Evolutionary conservation across 2,888 invertebrate species (phyloP), one percentile per base, ranked within the genome.

Genomic region (Liposcelis brunnea): DNA sequence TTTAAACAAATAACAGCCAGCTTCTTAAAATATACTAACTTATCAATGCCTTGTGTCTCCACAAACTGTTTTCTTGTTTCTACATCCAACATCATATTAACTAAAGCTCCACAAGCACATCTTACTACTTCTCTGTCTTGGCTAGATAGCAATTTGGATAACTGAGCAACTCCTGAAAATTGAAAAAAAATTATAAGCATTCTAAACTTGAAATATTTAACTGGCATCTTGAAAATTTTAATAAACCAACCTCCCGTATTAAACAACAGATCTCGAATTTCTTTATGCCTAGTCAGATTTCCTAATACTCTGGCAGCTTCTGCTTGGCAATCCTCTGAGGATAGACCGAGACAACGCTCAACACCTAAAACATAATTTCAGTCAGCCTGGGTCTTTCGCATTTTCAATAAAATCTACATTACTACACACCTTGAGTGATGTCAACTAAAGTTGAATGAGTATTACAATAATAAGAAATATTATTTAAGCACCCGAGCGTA

Each of bases 251-350:
- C 77, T 50, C 80, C 79, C 21, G 77, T 71, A 40, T 75, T 69
- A 50, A 79, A 71, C 47, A 85, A 69, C 51, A 71, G 73, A 47
- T 72, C 72, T 48, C 80, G 62, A 1, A 77, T 74, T 49, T 68
- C 61, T 58, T 71, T 69, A 18, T 78, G 77, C 35, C 86, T 69
- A 1, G 86, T 81, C 51, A 89, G 64, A 64, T 89, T 89, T 26
- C 86, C 87, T 51, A 85, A 71, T 45, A 86, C 86, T 49, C 87
- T 69, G 54, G 80, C 77, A 18, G 82, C 76, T 65, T 87, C 87
- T 3, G 70, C 62, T 32, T 73, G 61, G 43, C 69, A 69, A 47
- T 73, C 73, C 52, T 66, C 67, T 55, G 64, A 52, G 7, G 40
- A 21, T 8, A 26, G 26, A 26, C 26, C 26, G 8, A 26, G 26